Conservation (phyloP, 2,797 vertebrate genomes). For the Ceyx erithaca region DNA sequence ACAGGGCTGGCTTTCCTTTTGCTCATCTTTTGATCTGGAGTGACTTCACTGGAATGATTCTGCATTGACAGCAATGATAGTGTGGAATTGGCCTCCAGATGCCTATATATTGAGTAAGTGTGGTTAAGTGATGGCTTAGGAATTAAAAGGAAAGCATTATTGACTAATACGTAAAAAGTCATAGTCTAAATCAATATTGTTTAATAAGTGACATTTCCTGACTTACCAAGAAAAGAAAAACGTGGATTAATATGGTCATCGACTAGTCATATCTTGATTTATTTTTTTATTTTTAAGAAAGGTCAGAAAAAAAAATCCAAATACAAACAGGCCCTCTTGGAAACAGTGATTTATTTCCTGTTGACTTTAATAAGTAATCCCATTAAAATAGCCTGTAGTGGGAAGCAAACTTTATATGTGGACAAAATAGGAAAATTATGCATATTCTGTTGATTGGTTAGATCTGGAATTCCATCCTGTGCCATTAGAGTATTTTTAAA, state of each 20-base stretch:
- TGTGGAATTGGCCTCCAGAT: background rate
- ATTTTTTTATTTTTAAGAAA: background rate
- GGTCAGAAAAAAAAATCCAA: background rate
- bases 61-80: background rate
- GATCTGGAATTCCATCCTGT: background rate
- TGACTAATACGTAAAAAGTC: background rate
- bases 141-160: background rate
- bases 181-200: background rate
- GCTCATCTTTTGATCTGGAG: background rate
- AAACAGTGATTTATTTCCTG: background rate
- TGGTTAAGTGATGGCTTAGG: background rate
- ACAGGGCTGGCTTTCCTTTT: background rate
- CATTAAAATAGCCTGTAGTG: background rate
- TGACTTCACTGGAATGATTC: background rate
- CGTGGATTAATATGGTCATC: background rate
- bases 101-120: background rate
- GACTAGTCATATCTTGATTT: background rate
- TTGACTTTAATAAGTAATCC: background rate
- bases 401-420: background rate
- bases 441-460: background rate
- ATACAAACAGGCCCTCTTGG: background rate
- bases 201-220: background rate
- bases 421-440: background rate
- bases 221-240: background rate
- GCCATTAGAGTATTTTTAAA: slow-evolving; percentile 10